Base-by-base conservation (phyloP, 2,797 vertebrate species). In the Parauchenoglanis ngamensis region DNA sequence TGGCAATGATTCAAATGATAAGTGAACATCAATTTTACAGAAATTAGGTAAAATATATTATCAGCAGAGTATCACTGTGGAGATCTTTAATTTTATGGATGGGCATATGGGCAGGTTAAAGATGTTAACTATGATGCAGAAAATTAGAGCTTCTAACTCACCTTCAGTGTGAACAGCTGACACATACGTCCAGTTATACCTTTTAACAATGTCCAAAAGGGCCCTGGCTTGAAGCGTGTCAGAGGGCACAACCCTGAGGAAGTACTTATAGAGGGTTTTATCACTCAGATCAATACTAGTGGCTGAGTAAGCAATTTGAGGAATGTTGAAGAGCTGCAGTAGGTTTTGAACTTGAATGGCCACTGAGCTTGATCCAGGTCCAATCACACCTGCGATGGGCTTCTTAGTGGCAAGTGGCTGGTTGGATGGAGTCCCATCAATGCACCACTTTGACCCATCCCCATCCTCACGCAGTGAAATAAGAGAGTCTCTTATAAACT, bases 171-270 rank as follows among this genome's bases (percentile, higher is more conserved):
- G 98, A 85, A 99, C 97, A 2, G 98, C 98, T 4, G 98, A 99
- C 85, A 99, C 98, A 72, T 99, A 99, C 88, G 98, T 99, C 98
- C 98, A 99, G 94, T 99, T 99, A 96, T 99, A 98, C 4, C 97
- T 96, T 91, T 98, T 98, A 91, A 99, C 98, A 67, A 99, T 99
- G 92, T 99, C 98, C 92, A 99, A 95, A 92, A 99, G 97, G 85
- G 98, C 98, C 91, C 97, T 96, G 84, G 98, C 98, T 94, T 99
- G 98, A 61, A 99, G 96, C 0, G 96, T 97, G 92, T 99, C 98
- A 0, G 98, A 99, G 63, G 98, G 97, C 86, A 99, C 98, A 49
- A 99, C 98, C 91, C 98, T 95, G 90, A 99, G 95, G 93, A 99
- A 99, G 94, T 99, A 99, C 90, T 99, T 98, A 93, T 97, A 99